These are phyloP conservation scores for Hermetia illucens DNA, from an alignment of 1,140 invertebrate genomes.

Conservation along the genomic window DNA sequence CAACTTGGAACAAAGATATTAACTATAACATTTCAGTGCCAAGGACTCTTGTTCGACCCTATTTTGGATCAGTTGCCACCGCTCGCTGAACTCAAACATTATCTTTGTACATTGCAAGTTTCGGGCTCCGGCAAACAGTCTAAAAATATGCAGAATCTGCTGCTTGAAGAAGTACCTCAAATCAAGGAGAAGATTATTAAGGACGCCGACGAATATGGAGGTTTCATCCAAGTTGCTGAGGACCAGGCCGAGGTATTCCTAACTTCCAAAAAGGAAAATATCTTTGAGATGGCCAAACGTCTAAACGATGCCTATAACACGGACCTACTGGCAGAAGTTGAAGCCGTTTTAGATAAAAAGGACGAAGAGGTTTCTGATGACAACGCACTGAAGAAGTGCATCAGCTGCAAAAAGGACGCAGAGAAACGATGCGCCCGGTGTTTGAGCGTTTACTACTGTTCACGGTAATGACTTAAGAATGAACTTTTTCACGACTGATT, in stretches of 20 bases:
- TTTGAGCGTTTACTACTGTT: slow-evolving; percentile 34
- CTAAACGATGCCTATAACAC: slow-evolving; percentile 35
- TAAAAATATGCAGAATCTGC: slow-evolving; percentile 25
- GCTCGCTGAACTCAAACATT: slow-evolving; percentile 54
- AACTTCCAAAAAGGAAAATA: slow-evolving; percentile 32
- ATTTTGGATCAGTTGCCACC: slow-evolving; percentile 62
- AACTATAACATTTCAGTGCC: slow-evolving; percentile 32
- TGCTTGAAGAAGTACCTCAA: slow-evolving; percentile 42
- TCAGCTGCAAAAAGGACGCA: slow-evolving; percentile 29
- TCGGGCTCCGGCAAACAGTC: slow-evolving; percentile 13
- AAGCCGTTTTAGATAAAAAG: slow-evolving; percentile 8
- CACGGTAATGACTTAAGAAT: slow-evolving; percentile 15
- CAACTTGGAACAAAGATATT: neutral
- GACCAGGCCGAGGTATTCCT: slow-evolving; percentile 37
- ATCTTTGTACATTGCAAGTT: slow-evolving; percentile 39
- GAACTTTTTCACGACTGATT: neutral
- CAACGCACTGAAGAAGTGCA: slow-evolving; percentile 17
- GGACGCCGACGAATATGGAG: slow-evolving; percentile 37
- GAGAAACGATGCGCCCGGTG: slow-evolving; percentile 36
- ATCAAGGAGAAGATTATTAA: slow-evolving; percentile 23
- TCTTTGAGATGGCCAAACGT: slow-evolving; percentile 33
- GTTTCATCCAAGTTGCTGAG: slow-evolving; percentile 35
- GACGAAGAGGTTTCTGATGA: slow-evolving; percentile 9
- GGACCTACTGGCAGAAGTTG: slow-evolving; percentile 34
- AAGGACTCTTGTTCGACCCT: slow-evolving; percentile 42